A percentile compares a stretch with the other conserved stretches of the same genome.
phyloP scores from a whole-genome alignment of 2,797 vertebrate genomes.

The Rachycentron canadum region DNA sequence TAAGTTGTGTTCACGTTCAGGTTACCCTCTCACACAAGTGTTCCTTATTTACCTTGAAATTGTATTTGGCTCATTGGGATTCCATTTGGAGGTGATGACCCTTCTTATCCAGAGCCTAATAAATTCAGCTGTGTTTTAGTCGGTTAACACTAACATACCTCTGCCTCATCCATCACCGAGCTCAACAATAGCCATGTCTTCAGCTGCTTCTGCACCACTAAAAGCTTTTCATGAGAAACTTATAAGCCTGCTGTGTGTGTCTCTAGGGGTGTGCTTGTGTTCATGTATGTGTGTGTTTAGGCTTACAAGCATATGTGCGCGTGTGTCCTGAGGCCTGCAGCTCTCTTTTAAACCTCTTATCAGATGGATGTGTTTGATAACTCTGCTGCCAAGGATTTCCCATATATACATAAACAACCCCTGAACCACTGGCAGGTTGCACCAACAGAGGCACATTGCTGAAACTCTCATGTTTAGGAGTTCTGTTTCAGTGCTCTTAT shows the following conservation, averaged over 20 bases:
- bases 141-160: conserved; percentile 91
- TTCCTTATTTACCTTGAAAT: conserved; percentile 91
- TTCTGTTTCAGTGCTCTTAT: conserved; percentile 71
- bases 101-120: conserved; percentile 89
- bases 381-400: conserved; percentile 78
- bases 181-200: conserved; percentile 87
- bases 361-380: conserved; percentile 87
- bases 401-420: conserved; percentile 80
- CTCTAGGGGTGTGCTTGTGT: conserved; percentile 2
- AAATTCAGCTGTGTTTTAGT: conserved; percentile 90
- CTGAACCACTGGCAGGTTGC: conserved; percentile 28
- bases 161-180: conserved; percentile 89
- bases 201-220: conserved; percentile 83
- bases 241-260: conserved; percentile 69
- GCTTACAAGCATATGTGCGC: conserved; percentile 27
- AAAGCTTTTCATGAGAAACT: conserved; percentile 89
- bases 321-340: conserved; percentile 62
- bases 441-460: conserved; percentile 20
- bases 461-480: conserved; percentile 70
- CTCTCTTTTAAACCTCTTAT: conserved; percentile 76
- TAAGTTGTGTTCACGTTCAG: conserved; percentile 69
- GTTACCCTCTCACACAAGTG: conserved; percentile 89
- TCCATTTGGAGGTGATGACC: conserved; percentile 91
- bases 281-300: conserved; percentile 5
- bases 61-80: conserved; percentile 90